Conservation (phyloP, 2,113 vertebrate genomes). For the Malurus cyaneus region DNA sequence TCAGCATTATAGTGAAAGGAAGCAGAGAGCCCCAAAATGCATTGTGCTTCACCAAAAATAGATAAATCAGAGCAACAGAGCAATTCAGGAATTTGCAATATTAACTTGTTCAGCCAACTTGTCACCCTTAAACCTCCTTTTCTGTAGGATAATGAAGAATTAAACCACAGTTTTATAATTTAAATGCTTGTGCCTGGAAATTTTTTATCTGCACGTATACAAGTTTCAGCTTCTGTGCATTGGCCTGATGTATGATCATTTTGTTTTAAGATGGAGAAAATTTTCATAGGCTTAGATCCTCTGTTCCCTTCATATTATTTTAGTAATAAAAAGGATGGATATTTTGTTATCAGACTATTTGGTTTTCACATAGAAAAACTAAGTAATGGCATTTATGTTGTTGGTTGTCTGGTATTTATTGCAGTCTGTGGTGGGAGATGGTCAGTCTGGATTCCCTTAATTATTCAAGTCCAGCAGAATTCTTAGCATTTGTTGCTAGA, state of each 20-base stretch:
- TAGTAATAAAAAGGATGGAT: not conserved
- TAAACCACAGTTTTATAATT: not conserved
- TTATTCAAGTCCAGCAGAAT: not conserved
- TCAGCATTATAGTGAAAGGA: not conserved
- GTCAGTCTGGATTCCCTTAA: not conserved
- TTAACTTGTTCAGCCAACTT: not conserved
- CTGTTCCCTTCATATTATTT: not conserved
- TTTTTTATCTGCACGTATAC: not conserved
- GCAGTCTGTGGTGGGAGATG: not conserved
- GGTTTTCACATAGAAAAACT: not conserved
- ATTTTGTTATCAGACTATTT: not conserved
- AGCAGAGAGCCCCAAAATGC: not conserved
- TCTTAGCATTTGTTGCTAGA: not conserved
- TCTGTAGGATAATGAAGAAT: not conserved
- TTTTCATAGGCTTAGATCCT: not conserved
- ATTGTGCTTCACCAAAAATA: not conserved
- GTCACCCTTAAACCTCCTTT: not conserved
- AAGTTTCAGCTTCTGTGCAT: not conserved
- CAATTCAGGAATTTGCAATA: not conserved
- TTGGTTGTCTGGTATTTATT: not conserved
- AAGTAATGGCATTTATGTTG: not conserved
- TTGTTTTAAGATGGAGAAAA: not conserved
- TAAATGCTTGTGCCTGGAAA: not conserved
- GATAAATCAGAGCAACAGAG: not conserved
- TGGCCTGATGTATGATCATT: not conserved